Evolutionary conservation across 2,797 vertebrate species (phyloP), one percentile per base, ranked within the genome.

Genomic region (Parotocinclus haroldoi): DNA sequence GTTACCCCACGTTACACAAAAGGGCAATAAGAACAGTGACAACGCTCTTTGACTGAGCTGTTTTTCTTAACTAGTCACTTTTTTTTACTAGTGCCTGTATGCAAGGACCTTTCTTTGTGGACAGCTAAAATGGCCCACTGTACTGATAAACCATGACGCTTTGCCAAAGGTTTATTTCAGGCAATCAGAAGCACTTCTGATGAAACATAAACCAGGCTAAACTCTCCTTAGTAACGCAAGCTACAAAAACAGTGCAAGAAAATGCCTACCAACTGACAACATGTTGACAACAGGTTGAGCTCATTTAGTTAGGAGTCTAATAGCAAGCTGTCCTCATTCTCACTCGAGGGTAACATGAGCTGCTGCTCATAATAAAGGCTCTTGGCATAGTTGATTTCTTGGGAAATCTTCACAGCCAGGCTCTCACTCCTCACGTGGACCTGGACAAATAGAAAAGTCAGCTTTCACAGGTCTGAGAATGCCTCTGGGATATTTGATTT

Each of bases 371-470:
- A 99, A 83, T 96, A 99, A 72, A 99, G 93, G 83, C 97, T 99
- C 88, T 99, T 99, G 82, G 97, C 97, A 60, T 99, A 99, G 91
- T 99, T 99, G 79, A 99, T 92, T 87, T 99, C 95, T 84, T 99
- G 96, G 46, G 93, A 98, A 53, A 99, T 91, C 82, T 95, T 96
- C 58, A 95, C 78, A 2, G 96, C 97, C 0, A 98, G 92, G 69
- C 80, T 91, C 87, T 99, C 97, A 0, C 80, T 95, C 67, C 92
- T 95, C 79, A 99, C 94, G 0, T 96, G 93, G 58, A 99, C 97
- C 97, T 99, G 80, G 8, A 38, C 45, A 7, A n/a, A 49, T n/a
- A 10, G n/a, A 69, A 63, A 12, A 1, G n/a, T 19, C 14, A 50
- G 16, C 0, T 55, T 13, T 42, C 14, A 12, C 5, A 59, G 11